Evolutionary conservation across 2,888 invertebrate species (phyloP).

Genomic region (Pyrgus malvae): DNA sequence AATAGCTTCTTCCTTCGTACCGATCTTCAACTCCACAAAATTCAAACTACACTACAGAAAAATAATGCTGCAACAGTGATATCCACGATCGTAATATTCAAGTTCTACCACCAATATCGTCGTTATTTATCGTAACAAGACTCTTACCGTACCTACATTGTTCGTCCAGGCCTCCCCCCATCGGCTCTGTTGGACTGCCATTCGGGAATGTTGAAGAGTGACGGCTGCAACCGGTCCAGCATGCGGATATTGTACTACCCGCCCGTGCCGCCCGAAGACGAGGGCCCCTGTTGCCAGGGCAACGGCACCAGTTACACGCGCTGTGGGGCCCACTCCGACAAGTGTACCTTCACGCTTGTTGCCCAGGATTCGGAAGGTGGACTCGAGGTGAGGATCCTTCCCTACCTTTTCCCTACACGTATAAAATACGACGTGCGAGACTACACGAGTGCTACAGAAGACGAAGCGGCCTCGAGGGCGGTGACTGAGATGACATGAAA

Average conservation of each 20-base stretch:
- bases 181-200: conserved; percentile 84
- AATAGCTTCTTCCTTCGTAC: too few species aligned
- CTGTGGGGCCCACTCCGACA: conserved; percentile 88
- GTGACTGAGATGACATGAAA: too few species aligned
- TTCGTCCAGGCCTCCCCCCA: conserved; percentile 77
- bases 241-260: conserved; percentile 89
- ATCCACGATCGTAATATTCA: too few species aligned
- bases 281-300: conserved; percentile 65
- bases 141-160: background rate
- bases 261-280: conserved; percentile 83
- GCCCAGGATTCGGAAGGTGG: conserved; percentile 90
- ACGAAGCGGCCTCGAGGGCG: too few species aligned
- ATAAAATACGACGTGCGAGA: too few species aligned
- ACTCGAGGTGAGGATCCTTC: conserved; percentile 78
- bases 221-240: conserved; percentile 84
- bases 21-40: too few species aligned
- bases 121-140: too few species aligned
- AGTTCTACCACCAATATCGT: too few species aligned
- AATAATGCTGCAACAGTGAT: too few species aligned
- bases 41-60: too few species aligned
- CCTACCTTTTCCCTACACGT: background rate
- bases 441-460: too few species aligned
- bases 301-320: conserved; percentile 75
- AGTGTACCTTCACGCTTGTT: conserved; percentile 88
- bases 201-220: conserved; percentile 84